Conservation (phyloP, 2,888 invertebrate genomes). For the Melikaiella ostensackeni region DNA sequence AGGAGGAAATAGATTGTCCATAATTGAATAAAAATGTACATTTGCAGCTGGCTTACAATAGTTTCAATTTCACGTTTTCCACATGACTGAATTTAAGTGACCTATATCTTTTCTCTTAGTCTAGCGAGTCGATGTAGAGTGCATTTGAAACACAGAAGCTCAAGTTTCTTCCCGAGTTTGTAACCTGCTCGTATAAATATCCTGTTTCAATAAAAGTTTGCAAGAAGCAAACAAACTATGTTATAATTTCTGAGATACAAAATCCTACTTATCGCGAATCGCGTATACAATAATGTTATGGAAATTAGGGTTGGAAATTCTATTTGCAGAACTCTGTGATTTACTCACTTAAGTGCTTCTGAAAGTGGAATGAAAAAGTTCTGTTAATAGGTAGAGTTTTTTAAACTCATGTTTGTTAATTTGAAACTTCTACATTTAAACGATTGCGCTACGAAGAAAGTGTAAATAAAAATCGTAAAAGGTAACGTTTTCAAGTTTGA, state of each 20-base stretch:
- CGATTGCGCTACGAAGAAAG: too few species aligned
- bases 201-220: conserved; percentile 22
- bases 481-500: not conserved
- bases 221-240: conserved; percentile 1
- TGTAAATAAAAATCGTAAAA: not conserved
- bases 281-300: conserved; percentile 11
- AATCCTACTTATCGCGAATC: conserved; percentile 22
- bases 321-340: not conserved
- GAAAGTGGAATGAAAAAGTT: not conserved
- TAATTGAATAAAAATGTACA: conserved; percentile 6
- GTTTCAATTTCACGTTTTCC: conserved; percentile 29
- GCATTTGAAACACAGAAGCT: conserved; percentile 22
- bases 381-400: too few species aligned
- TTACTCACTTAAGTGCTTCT: not conserved
- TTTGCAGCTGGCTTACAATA: conserved; percentile 19
- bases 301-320: conserved; percentile 16
- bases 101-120: conserved; percentile 19
- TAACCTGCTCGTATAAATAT: conserved; percentile 9
- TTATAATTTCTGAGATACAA: conserved; percentile 28
- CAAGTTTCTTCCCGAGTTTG: conserved; percentile 33
- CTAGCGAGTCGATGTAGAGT: conserved; percentile 14
- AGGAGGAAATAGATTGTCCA: not conserved
- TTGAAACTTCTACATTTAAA: too few species aligned
- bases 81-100: conserved; percentile 32
- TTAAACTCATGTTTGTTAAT: too few species aligned